These are phyloP conservation scores for Spinibarbus caldwelli DNA, from an alignment of 2,797 vertebrate genomes.

Conservation along the genomic window DNA sequence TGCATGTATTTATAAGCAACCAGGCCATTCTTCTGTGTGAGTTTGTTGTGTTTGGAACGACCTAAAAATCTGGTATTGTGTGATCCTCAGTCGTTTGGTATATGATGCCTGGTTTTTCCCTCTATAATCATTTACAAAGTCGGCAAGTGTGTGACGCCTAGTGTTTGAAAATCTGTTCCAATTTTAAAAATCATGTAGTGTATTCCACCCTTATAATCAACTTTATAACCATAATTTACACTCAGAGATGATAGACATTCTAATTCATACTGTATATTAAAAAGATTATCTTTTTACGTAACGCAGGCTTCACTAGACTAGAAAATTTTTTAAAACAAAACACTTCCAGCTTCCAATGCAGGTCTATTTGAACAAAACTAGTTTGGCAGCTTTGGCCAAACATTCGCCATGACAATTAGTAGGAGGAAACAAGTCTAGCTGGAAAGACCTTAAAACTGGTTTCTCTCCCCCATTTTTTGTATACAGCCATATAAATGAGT, in stretches of 20 bases:
- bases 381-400: background rate
- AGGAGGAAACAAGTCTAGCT: slow-evolving; percentile 45
- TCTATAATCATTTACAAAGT: background rate
- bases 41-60: no score
- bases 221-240: no score
- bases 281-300: background rate
- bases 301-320: background rate
- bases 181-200: no score
- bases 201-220: no score
- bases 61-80: no score
- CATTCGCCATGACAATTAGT: background rate
- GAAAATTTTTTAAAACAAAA: no score
- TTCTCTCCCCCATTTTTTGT: slow-evolving; percentile 37
- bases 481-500: slow-evolving; percentile 17
- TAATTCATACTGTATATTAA: background rate
- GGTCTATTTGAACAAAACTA: background rate
- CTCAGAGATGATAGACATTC: background rate
- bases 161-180: background rate
- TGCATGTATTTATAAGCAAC: no score
- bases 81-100: background rate
- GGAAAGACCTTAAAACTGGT: slow-evolving; percentile 28
- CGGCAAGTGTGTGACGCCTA: background rate
- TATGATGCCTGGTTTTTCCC: background rate
- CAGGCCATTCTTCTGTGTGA: no score
- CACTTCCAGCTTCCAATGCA: background rate